Base-by-base conservation (phyloP, 2,797 vertebrate species). In the Coreius guichenoti region DNA sequence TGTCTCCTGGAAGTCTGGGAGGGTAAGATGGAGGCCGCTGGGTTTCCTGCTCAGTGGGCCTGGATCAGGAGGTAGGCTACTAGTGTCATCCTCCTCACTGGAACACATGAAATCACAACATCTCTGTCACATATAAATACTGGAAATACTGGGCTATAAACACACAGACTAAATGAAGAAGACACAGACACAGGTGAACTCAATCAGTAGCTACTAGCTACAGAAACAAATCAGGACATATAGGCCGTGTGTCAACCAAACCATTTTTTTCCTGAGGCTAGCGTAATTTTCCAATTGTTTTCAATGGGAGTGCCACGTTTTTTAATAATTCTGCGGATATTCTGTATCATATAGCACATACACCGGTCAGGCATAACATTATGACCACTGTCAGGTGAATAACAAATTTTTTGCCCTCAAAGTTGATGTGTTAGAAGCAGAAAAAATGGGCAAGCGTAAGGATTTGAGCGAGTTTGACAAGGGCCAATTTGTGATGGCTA, bases 61-160 rank as follows among this genome's bases (percentile, higher is more conserved):
- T 75, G 94, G 92, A 88, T 99, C 98, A 0, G 94, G 93, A 54
- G 91, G 94, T 74, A 93, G 87, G 86, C 96, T 99, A 92, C 96
- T 97, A 86, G 92, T 96, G 92, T 97, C 98, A 80, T 99, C 98
- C 73, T 95, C 95, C 91, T 96, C 97, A 77, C 98, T 99, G 95
- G 8, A 94, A 95, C 86, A 88, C 76, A 70, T 39, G 14, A n/a
- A 82, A 31, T 16, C 63, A 85, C 47, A 77, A 29, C 39, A 58
- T 54, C 26, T 31, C 26, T 29, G 29, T 65, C 26, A 65, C 14
- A 65, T 65, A 17, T 17, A 49, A 51, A 51, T 51, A 51, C 49
- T 51, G 26, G 6, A 31, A 17, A 19, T 65, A 65, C 14, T 65
- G 29, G 29, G 29, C 3, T 65, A 65, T 31, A 65, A 65, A 65